A percentile compares a stretch with the other conserved stretches of the same genome.
phyloP scores from a whole-genome alignment of 2,888 invertebrate species.

The Eilema sororculum region DNA sequence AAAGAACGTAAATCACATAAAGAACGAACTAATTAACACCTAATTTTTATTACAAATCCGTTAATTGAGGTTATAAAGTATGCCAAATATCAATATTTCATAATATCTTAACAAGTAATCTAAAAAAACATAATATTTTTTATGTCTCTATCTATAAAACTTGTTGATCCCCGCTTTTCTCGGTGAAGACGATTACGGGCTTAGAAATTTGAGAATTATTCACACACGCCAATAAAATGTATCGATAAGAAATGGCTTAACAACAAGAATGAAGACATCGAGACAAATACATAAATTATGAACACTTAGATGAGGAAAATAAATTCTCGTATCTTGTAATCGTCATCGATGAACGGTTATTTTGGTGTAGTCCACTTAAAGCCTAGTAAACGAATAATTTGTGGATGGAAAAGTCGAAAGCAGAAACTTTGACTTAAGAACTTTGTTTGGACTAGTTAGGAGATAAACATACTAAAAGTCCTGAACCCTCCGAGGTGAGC shows the following conservation, averaged over 20 bases:
- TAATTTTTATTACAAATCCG: no score
- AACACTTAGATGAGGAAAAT: not conserved
- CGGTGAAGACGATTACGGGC: not conserved
- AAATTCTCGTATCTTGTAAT: not conserved
- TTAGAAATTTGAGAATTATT: not conserved
- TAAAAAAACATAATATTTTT: not conserved
- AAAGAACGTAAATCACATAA: no score
- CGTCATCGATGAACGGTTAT: not conserved
- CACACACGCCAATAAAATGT: not conserved
- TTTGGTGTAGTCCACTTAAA: no score
- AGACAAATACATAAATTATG: slow-evolving; percentile 4
- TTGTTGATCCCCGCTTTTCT: not conserved
- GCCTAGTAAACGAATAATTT: no score
- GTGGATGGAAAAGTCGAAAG: no score
- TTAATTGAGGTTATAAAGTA: no score
- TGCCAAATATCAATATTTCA: not conserved
- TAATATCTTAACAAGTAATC: not conserved
- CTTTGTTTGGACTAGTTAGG: no score
- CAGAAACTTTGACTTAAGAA: no score
- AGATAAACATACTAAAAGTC: no score
- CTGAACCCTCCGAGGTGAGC: no score
- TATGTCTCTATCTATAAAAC: not conserved
- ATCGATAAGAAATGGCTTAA: not conserved
- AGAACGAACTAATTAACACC: no score
- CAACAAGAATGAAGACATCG: not conserved